Evolutionary conservation across 2,113 vertebrate genomes (phyloP).

Genomic region (Tragelaphus imberbis): DNA sequence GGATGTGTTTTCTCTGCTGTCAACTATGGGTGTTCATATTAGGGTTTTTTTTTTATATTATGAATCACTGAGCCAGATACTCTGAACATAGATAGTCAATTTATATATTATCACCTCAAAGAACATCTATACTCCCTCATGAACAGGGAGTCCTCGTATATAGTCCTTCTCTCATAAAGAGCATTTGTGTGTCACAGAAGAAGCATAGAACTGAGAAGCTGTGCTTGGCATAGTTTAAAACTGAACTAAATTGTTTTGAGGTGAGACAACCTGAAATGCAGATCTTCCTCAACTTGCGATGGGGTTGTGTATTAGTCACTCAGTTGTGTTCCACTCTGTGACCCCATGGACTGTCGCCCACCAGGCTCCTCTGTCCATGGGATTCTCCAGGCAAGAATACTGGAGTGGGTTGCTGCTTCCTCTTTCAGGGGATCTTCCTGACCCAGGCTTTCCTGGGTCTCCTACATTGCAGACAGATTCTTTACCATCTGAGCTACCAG

Average conservation of each 20-base stretch:
- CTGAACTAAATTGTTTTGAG: rapidly evolving
- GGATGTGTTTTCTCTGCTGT: not conserved
- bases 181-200: rapidly evolving
- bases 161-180: rapidly evolving
- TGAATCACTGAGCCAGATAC: rapidly evolving
- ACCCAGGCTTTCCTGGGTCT: not conserved
- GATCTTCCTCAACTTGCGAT: not conserved
- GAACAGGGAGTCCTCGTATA: not conserved
- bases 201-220: too few relatives aligned
- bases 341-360: not conserved
- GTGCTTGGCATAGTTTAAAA: rapidly evolving
- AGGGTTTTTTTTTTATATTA: not conserved
- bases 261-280: rapidly evolving
- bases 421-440: not conserved
- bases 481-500: not conserved
- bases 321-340: not conserved
- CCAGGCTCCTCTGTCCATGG: not conserved
- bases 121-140: not conserved
- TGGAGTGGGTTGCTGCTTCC: not conserved
- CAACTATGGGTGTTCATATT: too few relatives aligned
- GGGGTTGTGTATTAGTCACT: not conserved
- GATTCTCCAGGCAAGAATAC: not conserved
- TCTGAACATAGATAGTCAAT: not conserved
- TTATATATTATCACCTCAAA: too few relatives aligned
- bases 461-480: not conserved